Evolutionary conservation across 2,113 vertebrate species (phyloP).

Genomic region (Gymnarchus niloticus): DNA sequence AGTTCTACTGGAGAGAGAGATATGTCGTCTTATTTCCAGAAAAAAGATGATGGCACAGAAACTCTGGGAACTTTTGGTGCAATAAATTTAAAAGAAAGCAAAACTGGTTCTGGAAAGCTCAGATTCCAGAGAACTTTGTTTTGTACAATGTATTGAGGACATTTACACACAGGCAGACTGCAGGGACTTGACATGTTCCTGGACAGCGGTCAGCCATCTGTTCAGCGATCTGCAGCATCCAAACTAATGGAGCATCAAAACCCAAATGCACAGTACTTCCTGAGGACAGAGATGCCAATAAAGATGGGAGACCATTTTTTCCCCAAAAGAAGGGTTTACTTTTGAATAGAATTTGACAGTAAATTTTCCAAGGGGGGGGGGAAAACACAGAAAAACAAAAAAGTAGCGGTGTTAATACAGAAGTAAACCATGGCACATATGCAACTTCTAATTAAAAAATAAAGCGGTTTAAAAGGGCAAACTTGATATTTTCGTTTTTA

Average conservation of each 20-base stretch:
- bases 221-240: background rate
- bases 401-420: slow-evolving; percentile 61
- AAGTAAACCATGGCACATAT: slow-evolving; percentile 70
- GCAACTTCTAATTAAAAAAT: slow-evolving; percentile 64
- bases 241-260: background rate
- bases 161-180: background rate
- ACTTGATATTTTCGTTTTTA: slow-evolving; percentile 41
- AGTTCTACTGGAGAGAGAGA: background rate
- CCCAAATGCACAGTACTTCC: background rate
- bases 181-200: background rate
- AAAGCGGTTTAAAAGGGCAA: slow-evolving; percentile 55
- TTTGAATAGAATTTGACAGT: slow-evolving; percentile 32
- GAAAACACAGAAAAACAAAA: slow-evolving; percentile 38
- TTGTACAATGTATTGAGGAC: background rate
- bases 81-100: background rate
- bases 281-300: background rate
- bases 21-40: background rate
- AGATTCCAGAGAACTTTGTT: background rate
- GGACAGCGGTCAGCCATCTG: background rate
- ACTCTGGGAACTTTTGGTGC: background rate
- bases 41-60: background rate
- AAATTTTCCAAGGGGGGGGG: slow-evolving; percentile 12
- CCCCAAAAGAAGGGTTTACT: background rate
- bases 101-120: background rate
- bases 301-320: background rate